Base-by-base conservation (phyloP, 2,888 invertebrate species). In the Heterodera filipjevi region DNA sequence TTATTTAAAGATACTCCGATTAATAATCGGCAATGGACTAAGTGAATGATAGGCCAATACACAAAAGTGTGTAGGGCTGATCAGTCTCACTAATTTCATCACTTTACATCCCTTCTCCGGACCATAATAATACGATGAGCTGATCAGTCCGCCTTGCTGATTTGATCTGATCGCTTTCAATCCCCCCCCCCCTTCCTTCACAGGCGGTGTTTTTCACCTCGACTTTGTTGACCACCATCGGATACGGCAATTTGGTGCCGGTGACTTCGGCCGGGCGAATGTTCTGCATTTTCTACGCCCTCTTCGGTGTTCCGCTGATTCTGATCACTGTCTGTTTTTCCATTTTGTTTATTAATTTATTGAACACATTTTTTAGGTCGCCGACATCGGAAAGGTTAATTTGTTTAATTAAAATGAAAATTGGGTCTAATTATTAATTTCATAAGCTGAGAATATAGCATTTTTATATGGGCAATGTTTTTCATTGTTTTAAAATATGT, bases 211-310 rank as follows among this genome's bases (percentile, higher is more conserved):
- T 89, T 81, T 89, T 89, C 82, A 89, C 88, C 2, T 84, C 88
- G 12, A 89, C 89, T 3, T 81, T 89, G 33, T 81, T 89, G 19
- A 89, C 89, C 0, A 89, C 89, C 6, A 89, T 89, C 76, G 89
- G 88, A 14, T 89, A 89, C 81, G 89, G 89, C 73, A 89, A 89
- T 77, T 81, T 88, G 74, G 89, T 86, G 3, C 89, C 89, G 3
- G 86, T 87, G 16, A 89, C 89, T 0, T 83, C 86, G 81, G 80
- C 85, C 64, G 89, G 89, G n/a, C 85, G 89, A 22, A 84, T 89
- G 82, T 87, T 89, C 66, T 89, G 88, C 79, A 86, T 88, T 16
- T 84, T 87, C 66, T 88, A 88, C 80, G 88, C 88, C 1, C 84
- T 89, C 8, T 84, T 89, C 71, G 89, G 89, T 3, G 89, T 89